Evolutionary conservation across 2,113 vertebrate genomes (phyloP).

Genomic region (Aegotheles bennettii): DNA sequence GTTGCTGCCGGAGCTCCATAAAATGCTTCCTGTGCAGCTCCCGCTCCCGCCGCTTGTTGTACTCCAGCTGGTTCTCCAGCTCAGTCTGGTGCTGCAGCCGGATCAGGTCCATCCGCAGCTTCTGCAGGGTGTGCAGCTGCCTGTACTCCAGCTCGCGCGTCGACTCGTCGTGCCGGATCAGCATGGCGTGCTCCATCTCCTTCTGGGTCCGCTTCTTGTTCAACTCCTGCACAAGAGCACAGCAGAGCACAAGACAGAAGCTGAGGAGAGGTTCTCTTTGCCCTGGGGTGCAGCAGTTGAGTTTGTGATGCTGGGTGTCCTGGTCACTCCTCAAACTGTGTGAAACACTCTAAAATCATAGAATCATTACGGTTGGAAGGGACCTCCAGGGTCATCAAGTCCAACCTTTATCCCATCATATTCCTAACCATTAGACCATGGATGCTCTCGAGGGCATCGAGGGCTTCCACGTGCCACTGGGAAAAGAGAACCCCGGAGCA

Average conservation of each 20-base stretch:
- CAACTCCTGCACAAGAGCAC: slow-evolving; percentile 79
- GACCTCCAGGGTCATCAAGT: too few species aligned
- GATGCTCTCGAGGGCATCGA: rapidly evolving
- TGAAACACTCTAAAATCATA: too few species aligned
- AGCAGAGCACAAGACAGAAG: background rate
- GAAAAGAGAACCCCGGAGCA: background rate
- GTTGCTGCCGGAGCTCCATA: slow-evolving; percentile 98
- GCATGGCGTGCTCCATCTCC: slow-evolving; percentile 98
- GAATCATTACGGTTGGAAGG: too few species aligned
- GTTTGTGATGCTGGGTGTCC: rapidly evolving
- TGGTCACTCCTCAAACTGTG: rapidly evolving
- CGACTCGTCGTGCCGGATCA: slow-evolving; percentile 97
- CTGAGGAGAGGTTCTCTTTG: background rate
- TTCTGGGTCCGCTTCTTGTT: slow-evolving; percentile 98
- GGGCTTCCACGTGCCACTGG: rapidly evolving
- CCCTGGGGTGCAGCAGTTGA: background rate
- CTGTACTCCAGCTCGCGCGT: slow-evolving; percentile 94
- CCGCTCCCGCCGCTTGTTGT: slow-evolving; percentile 95
- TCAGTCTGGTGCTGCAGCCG: slow-evolving; percentile 98
- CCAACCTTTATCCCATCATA: too few species aligned
- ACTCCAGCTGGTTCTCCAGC: slow-evolving; percentile 98
- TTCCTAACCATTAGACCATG: too few species aligned
- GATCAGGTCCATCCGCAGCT: slow-evolving; percentile 98
- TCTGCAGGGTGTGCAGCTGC: slow-evolving; percentile 95
- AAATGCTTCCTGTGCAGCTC: slow-evolving; percentile 98